These are phyloP conservation scores for Catotricha subobsoleta DNA, from an alignment of 2,888 invertebrate species.

Conservation along the genomic window DNA sequence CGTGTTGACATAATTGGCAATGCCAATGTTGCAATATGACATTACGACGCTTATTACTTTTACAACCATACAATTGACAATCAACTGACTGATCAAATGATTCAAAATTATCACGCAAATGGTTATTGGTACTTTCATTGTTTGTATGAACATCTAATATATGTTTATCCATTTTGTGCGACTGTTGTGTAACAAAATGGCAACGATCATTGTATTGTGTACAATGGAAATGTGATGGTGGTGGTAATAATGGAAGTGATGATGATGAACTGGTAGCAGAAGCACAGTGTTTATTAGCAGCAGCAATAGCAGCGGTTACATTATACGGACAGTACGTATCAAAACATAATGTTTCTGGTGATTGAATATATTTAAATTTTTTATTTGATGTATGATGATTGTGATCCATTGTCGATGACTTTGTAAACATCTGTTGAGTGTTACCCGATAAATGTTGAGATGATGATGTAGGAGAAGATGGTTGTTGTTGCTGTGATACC, in stretches of 20 bases:
- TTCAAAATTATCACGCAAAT: constrained; percentile 70
- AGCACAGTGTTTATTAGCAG: too few species aligned
- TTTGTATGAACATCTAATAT: constrained; percentile 66
- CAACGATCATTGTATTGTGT: constrained; percentile 41
- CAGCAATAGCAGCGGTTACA: too few species aligned
- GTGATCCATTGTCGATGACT: neutral
- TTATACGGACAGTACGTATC: too few species aligned
- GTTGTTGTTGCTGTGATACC: neutral
- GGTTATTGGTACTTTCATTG: constrained; percentile 58
- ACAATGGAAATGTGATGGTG: constrained; percentile 87
- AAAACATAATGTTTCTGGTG: too few species aligned
- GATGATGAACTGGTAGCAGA: too few species aligned
- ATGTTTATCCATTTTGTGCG: constrained; percentile 61
- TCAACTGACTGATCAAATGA: constrained; percentile 60
- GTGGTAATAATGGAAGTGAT: too few species aligned
- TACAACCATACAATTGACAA: constrained; percentile 47
- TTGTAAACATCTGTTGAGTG: neutral
- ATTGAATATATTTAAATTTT: constrained; percentile 22
- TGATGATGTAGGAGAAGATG: too few species aligned
- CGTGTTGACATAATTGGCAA: too few species aligned
- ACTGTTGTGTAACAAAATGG: constrained; percentile 63
- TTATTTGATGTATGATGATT: too few species aligned
- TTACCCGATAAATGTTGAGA: too few species aligned
- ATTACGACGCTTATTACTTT: constrained; percentile 20
- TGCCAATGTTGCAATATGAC: too few species aligned